Conservation (phyloP, 1,140 invertebrate genomes). For the Dendrolimus punctatus region DNA sequence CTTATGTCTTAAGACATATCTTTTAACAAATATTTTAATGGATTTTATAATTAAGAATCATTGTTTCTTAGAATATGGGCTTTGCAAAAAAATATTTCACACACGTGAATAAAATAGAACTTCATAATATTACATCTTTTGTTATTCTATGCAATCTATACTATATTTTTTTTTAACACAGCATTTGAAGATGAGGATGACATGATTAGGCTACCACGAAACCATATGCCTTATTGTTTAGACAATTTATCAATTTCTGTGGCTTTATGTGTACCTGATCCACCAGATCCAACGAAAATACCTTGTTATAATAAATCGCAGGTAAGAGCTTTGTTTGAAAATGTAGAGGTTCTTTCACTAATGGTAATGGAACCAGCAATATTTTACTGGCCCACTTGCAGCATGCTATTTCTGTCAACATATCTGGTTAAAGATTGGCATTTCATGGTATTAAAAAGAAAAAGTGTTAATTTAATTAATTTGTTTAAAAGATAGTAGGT, state of each 20-base stretch:
- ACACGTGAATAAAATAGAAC: not conserved
- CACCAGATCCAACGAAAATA: slow-evolving; percentile 72
- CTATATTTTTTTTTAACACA: slow-evolving; percentile 21
- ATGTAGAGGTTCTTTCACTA: not conserved
- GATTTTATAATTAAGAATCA: too few relatives aligned
- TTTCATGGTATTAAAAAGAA: too few relatives aligned
- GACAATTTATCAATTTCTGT: slow-evolving; percentile 73
- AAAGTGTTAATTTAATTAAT: too few relatives aligned
- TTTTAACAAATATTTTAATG: too few relatives aligned
- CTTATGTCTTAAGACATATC: too few relatives aligned
- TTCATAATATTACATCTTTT: not conserved
- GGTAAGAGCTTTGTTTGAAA: slow-evolving; percentile 27
- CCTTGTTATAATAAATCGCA: slow-evolving; percentile 74
- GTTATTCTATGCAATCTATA: slow-evolving; percentile 1
- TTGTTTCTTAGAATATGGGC: too few relatives aligned
- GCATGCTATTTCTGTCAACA: too few relatives aligned
- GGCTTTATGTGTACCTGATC: slow-evolving; percentile 75
- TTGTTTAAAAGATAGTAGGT: too few relatives aligned
- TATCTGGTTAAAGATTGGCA: too few relatives aligned
- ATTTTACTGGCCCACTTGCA: too few relatives aligned
- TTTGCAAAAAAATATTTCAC: too few relatives aligned
- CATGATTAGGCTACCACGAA: slow-evolving; percentile 52
- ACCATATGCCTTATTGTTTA: slow-evolving; percentile 67
- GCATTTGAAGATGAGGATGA: slow-evolving; percentile 76
- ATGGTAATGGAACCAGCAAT: not conserved